These are phyloP conservation scores for Drosophila miranda DNA, from an alignment of 1,140 invertebrate genomes.

Conservation along the genomic window DNA sequence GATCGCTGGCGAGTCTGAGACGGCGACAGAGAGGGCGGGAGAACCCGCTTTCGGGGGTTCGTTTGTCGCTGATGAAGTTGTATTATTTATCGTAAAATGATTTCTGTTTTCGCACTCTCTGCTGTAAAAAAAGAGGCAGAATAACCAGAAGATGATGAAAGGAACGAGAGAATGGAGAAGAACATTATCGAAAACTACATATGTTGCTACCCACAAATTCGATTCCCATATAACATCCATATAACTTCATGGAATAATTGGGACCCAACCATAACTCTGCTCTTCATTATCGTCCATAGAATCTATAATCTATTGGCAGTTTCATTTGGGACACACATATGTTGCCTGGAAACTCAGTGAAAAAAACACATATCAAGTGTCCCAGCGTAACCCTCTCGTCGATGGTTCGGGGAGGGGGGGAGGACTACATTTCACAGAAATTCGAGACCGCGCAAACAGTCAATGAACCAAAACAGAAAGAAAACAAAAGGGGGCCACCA, in stretches of 20 bases:
- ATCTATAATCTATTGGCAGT: constrained; percentile 9
- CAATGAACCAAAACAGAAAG: constrained; percentile 76
- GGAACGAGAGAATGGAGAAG: no score
- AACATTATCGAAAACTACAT: background rate
- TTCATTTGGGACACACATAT: constrained; percentile 26
- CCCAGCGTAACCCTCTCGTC: constrained; percentile 4
- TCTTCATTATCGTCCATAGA: constrained; percentile 17
- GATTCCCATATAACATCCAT: constrained; percentile 13
- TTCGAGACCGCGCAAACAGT: constrained; percentile 65
- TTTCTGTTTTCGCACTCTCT: constrained; percentile 57
- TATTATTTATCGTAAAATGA: constrained; percentile 67
- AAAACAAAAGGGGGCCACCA: constrained; percentile 56
- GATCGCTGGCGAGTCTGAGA: background rate
- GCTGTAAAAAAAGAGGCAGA: constrained; percentile 3
- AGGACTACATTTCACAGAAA: constrained; percentile 65
- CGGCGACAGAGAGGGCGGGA: background rate
- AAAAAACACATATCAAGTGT: constrained; percentile 29
- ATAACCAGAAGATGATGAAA: background rate
- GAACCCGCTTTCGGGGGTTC: constrained; percentile 23
- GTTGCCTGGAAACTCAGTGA: constrained; percentile 5
- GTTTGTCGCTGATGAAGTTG: constrained; percentile 72
- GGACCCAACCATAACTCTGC: constrained; percentile 22
- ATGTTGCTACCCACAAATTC: constrained; percentile 1
- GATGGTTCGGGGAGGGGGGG: background rate
- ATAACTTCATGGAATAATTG: constrained; percentile 18